Base-by-base conservation (phyloP, 2,113 vertebrate species). In the Struthidea cinerea region DNA sequence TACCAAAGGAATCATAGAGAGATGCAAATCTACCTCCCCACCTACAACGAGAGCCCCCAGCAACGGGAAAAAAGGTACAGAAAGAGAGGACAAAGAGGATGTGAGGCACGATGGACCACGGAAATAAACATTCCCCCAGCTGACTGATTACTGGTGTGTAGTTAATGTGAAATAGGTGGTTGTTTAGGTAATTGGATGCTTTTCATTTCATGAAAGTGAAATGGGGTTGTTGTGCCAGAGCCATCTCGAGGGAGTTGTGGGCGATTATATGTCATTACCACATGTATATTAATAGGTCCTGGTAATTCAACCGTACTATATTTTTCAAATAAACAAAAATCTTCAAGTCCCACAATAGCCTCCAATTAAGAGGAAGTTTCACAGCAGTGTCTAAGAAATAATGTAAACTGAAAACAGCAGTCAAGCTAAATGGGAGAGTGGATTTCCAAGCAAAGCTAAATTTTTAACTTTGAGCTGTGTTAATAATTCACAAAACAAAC, bases 301-400 rank as follows among this genome's bases (percentile, higher is more conserved):
- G 77, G 87, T 96, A 94, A 96, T 97, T 96, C 90, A 94, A 56
- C 87, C 23, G 3, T 84, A 81, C 87, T 94, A 6, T 97, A 94
- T 96, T 96, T 96, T 97, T 96, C 95, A 95, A 96, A 97, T 92
- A 87, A 96, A 97, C 96, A 96, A 94, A 97, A 97, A 96, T 94
- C 92, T 94, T 96, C 69, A 93, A 85, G 87, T 93, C 95, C 77
- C 74, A 87, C 93, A 94, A 86, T 93, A 93, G 80, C 86, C 86
- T 90, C 81, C 95, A 96, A 94, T 95, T 96, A 97, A 84, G 61
- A 76, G 50, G 83, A 92, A 71, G 88, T 95, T 96, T 94, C 95
- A 79, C 93, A 95, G 86, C 92, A 82, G 88, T 79, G 88, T 78
- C 87, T 81, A 28, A 95, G 95, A 93, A 95, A 94, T 92, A 96